Percentiles rank a stretch among this genome's conserved stretches.
phyloP scores from a whole-genome alignment of 1,140 invertebrate genomes.

The Ectropis grisescens region DNA sequence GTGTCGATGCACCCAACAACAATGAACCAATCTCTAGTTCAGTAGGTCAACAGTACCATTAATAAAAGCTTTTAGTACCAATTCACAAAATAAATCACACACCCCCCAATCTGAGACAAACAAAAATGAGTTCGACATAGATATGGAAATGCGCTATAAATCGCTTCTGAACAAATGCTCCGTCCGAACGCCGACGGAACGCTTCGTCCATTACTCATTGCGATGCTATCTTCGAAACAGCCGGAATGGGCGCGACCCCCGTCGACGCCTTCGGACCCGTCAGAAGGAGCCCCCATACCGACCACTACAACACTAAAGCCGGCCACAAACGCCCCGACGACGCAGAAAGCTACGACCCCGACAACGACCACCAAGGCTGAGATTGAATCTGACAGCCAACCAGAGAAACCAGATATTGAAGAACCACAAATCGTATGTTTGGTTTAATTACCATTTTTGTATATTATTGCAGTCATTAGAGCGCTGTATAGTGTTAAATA shows the following conservation, averaged over 20 bases:
- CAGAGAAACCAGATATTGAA: constrained; percentile 17
- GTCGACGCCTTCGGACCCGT: constrained; percentile 69
- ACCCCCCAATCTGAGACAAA: no score
- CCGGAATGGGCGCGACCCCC: constrained; percentile 79
- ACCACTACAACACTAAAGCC: constrained; percentile 30
- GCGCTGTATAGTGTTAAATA: no score
- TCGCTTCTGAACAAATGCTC: constrained; percentile 2
- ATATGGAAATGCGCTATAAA: constrained; percentile 4
- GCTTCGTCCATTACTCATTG: constrained; percentile 15
- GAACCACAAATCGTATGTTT: constrained; percentile 32
- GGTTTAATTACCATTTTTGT: background rate
- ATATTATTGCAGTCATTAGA: no score
- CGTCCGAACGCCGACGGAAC: no score
- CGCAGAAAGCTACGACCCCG: constrained; percentile 6
- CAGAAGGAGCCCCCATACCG: constrained; percentile 42
- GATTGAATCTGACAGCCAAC: constrained; percentile 8
- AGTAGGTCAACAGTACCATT: no score
- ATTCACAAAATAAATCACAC: no score
- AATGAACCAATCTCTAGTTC: no score
- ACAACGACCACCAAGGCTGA: constrained; percentile 8
- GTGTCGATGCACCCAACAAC: no score
- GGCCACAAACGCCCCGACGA: constrained; percentile 13
- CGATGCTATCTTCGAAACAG: constrained; percentile 48
- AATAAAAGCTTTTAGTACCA: no score
- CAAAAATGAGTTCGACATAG: background rate